Evolutionary conservation across 2,113 vertebrate genomes (phyloP).

Genomic region (Oncorhynchus tshawytscha): DNA sequence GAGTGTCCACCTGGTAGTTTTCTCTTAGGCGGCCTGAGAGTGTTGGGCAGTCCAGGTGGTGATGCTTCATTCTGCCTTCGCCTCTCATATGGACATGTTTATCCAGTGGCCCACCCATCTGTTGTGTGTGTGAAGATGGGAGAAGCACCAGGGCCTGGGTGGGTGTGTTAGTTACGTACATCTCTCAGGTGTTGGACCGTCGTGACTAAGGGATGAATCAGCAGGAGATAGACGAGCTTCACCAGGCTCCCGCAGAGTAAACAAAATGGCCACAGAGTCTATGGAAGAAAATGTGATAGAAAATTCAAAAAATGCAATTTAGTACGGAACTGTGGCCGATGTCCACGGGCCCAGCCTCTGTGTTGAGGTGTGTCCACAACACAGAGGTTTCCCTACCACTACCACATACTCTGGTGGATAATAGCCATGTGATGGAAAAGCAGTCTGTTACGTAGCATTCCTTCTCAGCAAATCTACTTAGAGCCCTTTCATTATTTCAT

Average conservation of each 20-base stretch:
- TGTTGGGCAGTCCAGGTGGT: slow-evolving; percentile 11
- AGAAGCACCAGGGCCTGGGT: slow-evolving; percentile 2
- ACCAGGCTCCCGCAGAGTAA: slow-evolving; percentile 44
- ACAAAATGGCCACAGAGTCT: slow-evolving; percentile 29
- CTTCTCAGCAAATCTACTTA: slow-evolving; percentile 64
- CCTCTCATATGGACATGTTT: slow-evolving; percentile 39
- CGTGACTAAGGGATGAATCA: slow-evolving; percentile 53
- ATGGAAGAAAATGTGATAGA: too few species aligned
- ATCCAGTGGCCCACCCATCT: slow-evolving; percentile 20
- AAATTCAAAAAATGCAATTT: not conserved
- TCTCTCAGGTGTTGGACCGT: slow-evolving; percentile 52
- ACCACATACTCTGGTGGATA: not conserved
- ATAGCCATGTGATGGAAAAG: slow-evolving; percentile 26
- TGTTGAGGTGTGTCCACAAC: not conserved
- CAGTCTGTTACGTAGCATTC: slow-evolving; percentile 53
- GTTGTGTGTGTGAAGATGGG: slow-evolving; percentile 1
- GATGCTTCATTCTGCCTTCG: slow-evolving; percentile 12
- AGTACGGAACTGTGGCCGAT: too few species aligned
- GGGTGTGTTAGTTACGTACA: slow-evolving; percentile 14
- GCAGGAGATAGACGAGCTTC: slow-evolving; percentile 17
- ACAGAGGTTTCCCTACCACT: not conserved
- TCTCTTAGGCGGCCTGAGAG: slow-evolving; percentile 39
- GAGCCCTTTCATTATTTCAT: slow-evolving; percentile 62
- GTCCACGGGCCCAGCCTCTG: too few species aligned
- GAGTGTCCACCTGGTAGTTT: slow-evolving; percentile 12